Conservation (phyloP, 2,113 vertebrate genomes). For the Globicephala melas region DNA sequence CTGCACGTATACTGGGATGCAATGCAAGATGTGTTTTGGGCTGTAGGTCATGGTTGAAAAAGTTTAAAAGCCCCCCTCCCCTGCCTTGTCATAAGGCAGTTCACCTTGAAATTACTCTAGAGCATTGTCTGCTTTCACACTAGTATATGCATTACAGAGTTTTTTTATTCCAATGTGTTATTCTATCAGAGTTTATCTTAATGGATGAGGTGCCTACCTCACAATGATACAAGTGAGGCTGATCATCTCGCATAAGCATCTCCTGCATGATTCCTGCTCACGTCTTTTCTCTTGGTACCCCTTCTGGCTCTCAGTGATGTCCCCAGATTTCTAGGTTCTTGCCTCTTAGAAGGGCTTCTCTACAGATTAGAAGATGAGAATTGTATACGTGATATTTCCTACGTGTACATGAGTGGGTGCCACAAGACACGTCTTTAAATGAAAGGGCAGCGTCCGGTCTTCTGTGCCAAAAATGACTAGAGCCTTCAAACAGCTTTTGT, state of each 20-base stretch:
- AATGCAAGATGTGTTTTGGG: not conserved
- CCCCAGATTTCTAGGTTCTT: not conserved
- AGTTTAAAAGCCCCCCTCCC: not conserved
- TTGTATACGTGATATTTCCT: not conserved
- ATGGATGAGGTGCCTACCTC: not conserved
- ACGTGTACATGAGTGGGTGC: not conserved
- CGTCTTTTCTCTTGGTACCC: not conserved
- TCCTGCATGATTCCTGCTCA: not conserved
- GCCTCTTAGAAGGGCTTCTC: not conserved
- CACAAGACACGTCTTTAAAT: not conserved
- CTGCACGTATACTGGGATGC: not conserved
- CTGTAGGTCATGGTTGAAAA: not conserved
- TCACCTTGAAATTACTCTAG: constrained; percentile 42
- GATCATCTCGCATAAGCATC: not conserved
- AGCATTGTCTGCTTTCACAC: not conserved
- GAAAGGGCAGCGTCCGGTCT: not conserved
- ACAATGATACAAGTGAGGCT: not conserved
- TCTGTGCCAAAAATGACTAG: not conserved
- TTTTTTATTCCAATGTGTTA: not conserved
- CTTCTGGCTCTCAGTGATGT: not conserved
- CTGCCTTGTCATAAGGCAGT: not conserved
- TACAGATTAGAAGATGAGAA: not conserved
- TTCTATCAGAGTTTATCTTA: not conserved
- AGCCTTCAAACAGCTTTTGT: not conserved
- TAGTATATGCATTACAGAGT: not conserved